Evolutionary conservation across 1,140 invertebrate genomes (phyloP), one percentile per base, ranked within the genome.

Genomic region (Magallana gigas): DNA sequence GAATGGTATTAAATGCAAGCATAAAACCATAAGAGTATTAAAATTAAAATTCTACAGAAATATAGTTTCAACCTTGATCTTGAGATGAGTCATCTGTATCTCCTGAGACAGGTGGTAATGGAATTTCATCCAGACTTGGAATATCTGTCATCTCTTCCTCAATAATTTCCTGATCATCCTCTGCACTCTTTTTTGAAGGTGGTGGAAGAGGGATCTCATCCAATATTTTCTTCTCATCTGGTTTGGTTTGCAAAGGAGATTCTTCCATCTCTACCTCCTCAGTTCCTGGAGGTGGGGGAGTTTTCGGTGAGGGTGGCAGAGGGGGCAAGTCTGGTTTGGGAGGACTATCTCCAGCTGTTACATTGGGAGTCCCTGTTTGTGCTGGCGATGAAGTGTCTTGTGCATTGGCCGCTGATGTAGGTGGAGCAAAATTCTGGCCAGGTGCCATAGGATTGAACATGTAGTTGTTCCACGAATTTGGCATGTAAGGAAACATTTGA

Each of bases 271-370:
- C 81, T 9, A 88, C 88, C 12, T 88, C 82, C 29, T 90, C 90
- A 36, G 91, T 90, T 29, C 90, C 91, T 62, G 91, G 91, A 56
- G 90, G 90, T 57, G 91, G 91, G 1, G 87, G 85, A 57, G 86
- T 85, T 48, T 85, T 57, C 0, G 90, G 88, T 14, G 87, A 89
- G 23, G 86, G 85, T 58, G 87, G 85, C 6, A 87, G 57, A 16
- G 84, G 84, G 56, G 83, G 86, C n/a, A 81, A 62, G 6, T 85
- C 87, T 57, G 89, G 83, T 57, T 88, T 83, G 14, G 90, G 89
- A 58, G 91, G 91, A 18, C 90, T 87, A 14, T 71, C 84, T 62
- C 87, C 81, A 23, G 80, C 64, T 9, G 84, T 85, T 57, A 83
- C 57, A 48, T 57, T 85, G 8, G 89, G 56, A 57, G 83, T 62